phyloP scores from a whole-genome alignment of 2,113 vertebrate species.

The Toxotes jaculatrix region DNA sequence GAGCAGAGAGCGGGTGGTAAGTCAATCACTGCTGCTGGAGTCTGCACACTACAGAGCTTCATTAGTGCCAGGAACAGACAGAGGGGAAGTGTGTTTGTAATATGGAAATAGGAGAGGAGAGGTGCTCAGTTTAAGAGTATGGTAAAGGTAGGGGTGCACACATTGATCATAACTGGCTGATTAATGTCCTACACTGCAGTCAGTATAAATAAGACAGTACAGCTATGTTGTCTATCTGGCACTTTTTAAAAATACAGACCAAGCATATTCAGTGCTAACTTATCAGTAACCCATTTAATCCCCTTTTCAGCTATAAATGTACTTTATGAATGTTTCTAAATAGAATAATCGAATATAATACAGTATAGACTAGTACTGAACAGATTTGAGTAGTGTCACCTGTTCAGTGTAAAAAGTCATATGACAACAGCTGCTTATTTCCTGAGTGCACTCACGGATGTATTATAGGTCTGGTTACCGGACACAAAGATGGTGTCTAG shows the following conservation, averaged over 20 bases:
- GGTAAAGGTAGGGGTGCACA: not conserved
- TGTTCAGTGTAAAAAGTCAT: no score
- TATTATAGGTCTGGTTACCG: not conserved
- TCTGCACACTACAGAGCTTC: conserved; percentile 54
- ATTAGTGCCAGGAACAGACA: conserved; percentile 60
- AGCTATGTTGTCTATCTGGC: conserved; percentile 3
- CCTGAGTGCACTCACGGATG: no score
- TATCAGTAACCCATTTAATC: not conserved
- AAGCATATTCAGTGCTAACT: not conserved
- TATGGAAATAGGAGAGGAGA: conserved; percentile 43
- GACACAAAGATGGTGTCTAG: no score
- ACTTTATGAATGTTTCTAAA: not conserved
- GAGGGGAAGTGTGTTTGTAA: conserved; percentile 33
- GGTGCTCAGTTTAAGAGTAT: conserved; percentile 6
- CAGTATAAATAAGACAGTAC: not conserved
- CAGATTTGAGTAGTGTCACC: no score
- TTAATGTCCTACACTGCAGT: conserved; percentile 8
- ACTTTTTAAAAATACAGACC: not conserved
- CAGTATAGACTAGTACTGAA: not conserved
- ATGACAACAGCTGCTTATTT: no score
- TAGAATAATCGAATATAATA: not conserved
- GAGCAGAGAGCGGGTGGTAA: conserved; percentile 58
- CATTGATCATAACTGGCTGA: conserved; percentile 13
- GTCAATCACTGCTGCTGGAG: conserved; percentile 65
- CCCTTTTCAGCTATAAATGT: not conserved